Evolutionary conservation across 2,888 invertebrate species (phyloP), one percentile per base, ranked within the genome.

Genomic region (Diaphora mendica): DNA sequence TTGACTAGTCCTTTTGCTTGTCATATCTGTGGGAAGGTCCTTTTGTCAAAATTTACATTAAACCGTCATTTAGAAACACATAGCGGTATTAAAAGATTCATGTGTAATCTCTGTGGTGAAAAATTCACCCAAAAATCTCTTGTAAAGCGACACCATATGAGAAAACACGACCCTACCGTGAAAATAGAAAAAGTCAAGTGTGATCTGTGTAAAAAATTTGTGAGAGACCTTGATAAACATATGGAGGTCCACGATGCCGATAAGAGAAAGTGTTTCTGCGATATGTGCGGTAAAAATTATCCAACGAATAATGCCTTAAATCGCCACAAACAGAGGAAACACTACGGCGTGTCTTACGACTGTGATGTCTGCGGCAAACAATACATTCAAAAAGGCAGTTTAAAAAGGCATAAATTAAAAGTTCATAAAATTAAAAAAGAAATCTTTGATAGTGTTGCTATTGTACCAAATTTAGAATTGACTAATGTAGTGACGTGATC

Each of bases 321-420:
- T 1, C 67, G 82, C 0, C 84, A 84, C 42, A 85, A 79, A 13
- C 1, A 67, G 0, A 64, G 64, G 0, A 77, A 73, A 39, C 84
- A 84, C 64, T 81, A 59, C 1, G 79, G 81, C 0, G 55, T 33
- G 2, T 68, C 62, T 0, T 75, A 71, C 11, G 72, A 74, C 0
- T 84, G 84, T 73, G 77, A 68, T 1, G 2, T 79, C 0, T 84
- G 84, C 9, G 67, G 65, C 1, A 84, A 85, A 11, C 77, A 75
- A 23, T 73, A 55, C 76, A 76, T 79, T 0, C 71, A 74, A 0
- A 70, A 70, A 35, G 66, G 62, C 26, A 71, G 74, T 71, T 66
- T 85, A 33, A 48, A 26, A 17, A 71, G 64, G 0, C 84, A 84
- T 30, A 74, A 23, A 33, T 3, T 72, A 1, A 84, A 77, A 74